Evolutionary conservation across 2,888 invertebrate species (phyloP).

Genomic region (Leptogaster cylindrica): DNA sequence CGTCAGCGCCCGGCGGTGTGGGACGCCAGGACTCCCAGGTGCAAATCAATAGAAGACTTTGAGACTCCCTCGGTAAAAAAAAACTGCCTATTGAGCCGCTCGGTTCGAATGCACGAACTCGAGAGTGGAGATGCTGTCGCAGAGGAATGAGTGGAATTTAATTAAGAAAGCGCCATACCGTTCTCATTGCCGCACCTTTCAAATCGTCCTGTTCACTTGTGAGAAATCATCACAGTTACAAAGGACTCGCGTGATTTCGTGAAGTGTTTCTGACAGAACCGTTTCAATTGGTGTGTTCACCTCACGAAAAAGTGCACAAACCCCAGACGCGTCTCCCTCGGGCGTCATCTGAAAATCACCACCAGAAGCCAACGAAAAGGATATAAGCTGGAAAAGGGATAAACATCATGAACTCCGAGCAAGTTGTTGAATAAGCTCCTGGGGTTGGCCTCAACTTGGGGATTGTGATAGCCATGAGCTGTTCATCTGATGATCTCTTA

Average conservation of each 20-base stretch:
- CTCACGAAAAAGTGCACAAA: conserved; percentile 28
- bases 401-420: background rate
- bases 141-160: conserved; percentile 12
- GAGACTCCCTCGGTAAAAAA: no score
- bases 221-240: conserved; percentile 1
- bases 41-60: background rate
- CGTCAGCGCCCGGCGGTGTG: no score
- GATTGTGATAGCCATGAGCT: conserved; percentile 29
- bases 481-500: conserved; percentile 38
- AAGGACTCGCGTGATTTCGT: conserved; percentile 14
- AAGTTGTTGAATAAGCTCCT: conserved; percentile 21
- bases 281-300: conserved; percentile 22
- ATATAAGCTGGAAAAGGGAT: conserved; percentile 28
- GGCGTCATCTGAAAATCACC: conserved; percentile 19
- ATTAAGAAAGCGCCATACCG: conserved; percentile 22
- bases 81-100: no score
- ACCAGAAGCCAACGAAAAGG: conserved; percentile 4
- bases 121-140: no score
- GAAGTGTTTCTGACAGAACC: conserved; percentile 36
- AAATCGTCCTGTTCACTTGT: conserved; percentile 4
- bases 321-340: conserved; percentile 16
- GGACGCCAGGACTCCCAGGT: background rate
- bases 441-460: background rate
- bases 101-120: no score
- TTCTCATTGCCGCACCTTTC: background rate